Percentiles rank a stretch among this genome's conserved stretches.
Evolutionary conservation across 2,797 vertebrate genomes (phyloP).

Genomic region (Valencia hispanica): DNA sequence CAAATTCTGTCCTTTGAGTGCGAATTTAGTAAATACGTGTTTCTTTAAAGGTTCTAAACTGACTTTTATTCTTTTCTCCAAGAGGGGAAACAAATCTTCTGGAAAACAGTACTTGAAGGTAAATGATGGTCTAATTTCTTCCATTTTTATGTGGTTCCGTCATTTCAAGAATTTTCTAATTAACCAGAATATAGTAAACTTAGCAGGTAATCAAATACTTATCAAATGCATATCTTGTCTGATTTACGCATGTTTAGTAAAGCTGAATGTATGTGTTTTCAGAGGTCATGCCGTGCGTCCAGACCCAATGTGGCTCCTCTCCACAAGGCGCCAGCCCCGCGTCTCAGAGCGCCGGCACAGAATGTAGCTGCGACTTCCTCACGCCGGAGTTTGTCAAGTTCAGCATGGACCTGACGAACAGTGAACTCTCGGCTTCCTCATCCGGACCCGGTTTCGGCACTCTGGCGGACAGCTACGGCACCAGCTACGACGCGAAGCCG

Average conservation of each 20-base stretch:
- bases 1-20: background rate
- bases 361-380: slow-evolving; percentile 96
- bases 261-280: slow-evolving; percentile 31
- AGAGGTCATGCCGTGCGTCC: slow-evolving; percentile 96
- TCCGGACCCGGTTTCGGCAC: slow-evolving; percentile 79
- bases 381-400: slow-evolving; percentile 99
- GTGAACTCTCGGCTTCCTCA: slow-evolving; percentile 89
- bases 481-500: slow-evolving; percentile 93
- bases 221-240: background rate
- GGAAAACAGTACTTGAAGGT: slow-evolving; percentile 29
- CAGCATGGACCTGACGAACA: slow-evolving; percentile 99
- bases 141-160: background rate
- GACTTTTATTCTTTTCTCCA: background rate
- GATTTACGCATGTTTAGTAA: background rate
- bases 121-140: background rate
- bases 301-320: slow-evolving; percentile 96
- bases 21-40: background rate
- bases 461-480: slow-evolving; percentile 87
- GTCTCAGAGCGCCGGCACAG: slow-evolving; percentile 89
- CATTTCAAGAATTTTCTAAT: background rate
- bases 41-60: background rate
- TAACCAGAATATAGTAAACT: background rate
- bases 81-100: background rate
- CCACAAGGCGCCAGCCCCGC: slow-evolving; percentile 96
- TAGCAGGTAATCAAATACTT: background rate